Evolutionary conservation across 2,888 invertebrate species (phyloP).

Genomic region (Drosophila birchii): DNA sequence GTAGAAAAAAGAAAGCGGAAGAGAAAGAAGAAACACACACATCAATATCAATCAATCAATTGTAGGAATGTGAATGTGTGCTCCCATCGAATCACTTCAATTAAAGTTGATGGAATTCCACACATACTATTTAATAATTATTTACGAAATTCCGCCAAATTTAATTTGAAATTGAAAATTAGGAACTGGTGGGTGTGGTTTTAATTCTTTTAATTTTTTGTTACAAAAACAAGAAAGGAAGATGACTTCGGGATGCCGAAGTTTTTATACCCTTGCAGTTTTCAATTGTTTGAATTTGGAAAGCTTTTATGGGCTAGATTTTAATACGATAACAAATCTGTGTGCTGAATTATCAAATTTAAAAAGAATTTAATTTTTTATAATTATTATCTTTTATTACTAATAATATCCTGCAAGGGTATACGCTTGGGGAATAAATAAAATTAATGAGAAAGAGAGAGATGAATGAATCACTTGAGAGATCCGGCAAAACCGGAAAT

Average conservation of each 20-base stretch:
- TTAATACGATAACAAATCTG: background rate
- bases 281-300: background rate
- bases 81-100: background rate
- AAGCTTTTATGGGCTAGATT: background rate
- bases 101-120: background rate
- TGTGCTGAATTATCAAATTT: background rate
- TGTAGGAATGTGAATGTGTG: constrained; percentile 9
- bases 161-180: background rate
- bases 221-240: background rate
- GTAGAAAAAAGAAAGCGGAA: constrained; percentile 60
- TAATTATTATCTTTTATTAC: too few species aligned
- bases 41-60: constrained; percentile 35
- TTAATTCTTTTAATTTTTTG: background rate
- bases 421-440: background rate
- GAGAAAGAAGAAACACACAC: constrained; percentile 44
- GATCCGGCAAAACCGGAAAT: background rate
- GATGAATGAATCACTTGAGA: background rate
- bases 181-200: background rate
- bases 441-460: background rate
- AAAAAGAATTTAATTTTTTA: background rate
- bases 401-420: background rate
- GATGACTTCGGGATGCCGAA: background rate
- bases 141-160: background rate
- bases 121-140: background rate
- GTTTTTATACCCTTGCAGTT: background rate